Conservation (phyloP, 2,797 vertebrate species). For the Eidolon dupreanum region DNA sequence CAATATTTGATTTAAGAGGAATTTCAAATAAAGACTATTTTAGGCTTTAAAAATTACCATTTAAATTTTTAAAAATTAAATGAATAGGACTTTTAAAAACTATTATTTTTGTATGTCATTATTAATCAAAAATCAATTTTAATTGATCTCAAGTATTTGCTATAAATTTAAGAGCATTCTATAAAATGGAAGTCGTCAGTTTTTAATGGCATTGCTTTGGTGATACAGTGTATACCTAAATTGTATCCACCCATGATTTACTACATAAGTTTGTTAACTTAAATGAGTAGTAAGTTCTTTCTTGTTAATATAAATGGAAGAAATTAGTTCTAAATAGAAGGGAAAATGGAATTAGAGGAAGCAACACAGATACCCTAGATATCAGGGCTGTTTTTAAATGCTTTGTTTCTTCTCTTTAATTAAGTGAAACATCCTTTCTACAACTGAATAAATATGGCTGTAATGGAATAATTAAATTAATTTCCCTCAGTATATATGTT, state of each 20-base stretch:
- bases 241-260: constrained; percentile 18
- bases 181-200: constrained; percentile 36
- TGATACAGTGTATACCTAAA: neutral
- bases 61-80: constrained; percentile 33
- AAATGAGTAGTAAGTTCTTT: constrained; percentile 46
- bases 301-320: constrained; percentile 67
- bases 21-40: constrained; percentile 58
- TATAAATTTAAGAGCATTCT: neutral
- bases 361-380: neutral
- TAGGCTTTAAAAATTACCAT: constrained; percentile 46
- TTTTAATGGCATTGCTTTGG: constrained; percentile 18
- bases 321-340: constrained; percentile 67
- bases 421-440: constrained; percentile 18
- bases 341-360: constrained; percentile 17
- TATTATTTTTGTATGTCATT: neutral
- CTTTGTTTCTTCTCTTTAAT: constrained; percentile 59
- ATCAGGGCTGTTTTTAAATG: constrained; percentile 19
- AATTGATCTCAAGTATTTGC: constrained; percentile 54
- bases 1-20: constrained; percentile 37
- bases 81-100: neutral
- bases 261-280: constrained; percentile 53
- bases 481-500: constrained; percentile 16
- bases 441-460: constrained; percentile 47
- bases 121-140: constrained; percentile 2
- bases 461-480: constrained; percentile 37